Percentiles rank a stretch among this genome's conserved stretches.
phyloP scores from a whole-genome alignment of 1,140 invertebrate species.

The Scaptomyza pallida region DNA sequence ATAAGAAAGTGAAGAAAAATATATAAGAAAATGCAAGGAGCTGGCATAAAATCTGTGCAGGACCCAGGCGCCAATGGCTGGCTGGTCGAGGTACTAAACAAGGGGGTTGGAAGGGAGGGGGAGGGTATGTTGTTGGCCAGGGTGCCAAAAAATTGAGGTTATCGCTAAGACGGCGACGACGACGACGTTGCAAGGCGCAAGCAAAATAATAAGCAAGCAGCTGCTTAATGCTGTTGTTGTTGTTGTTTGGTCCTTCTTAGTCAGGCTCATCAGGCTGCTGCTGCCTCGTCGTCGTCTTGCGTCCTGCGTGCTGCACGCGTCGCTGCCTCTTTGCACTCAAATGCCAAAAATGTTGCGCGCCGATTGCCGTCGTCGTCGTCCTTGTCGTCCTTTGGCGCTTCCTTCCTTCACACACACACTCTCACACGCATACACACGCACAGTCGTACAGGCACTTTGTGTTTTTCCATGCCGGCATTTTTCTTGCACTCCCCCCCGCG shows the following conservation, averaged over 20 bases:
- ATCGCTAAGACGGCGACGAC: slow-evolving; percentile 56
- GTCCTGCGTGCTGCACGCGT: slow-evolving; percentile 73
- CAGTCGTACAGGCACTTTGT: slow-evolving; percentile 42
- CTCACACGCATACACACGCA: slow-evolving; percentile 15
- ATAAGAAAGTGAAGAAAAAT: slow-evolving; percentile 16
- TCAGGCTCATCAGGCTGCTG: slow-evolving; percentile 63
- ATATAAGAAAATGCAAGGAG: slow-evolving; percentile 61
- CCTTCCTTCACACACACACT: slow-evolving; percentile 34
- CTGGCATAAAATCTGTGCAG: slow-evolving; percentile 70
- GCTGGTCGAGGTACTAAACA: background rate
- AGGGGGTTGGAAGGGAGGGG: background rate
- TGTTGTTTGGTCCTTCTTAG: slow-evolving; percentile 32
- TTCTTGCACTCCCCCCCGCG: background rate
- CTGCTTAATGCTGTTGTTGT: slow-evolving; percentile 5
- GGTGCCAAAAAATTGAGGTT: slow-evolving; percentile 81
- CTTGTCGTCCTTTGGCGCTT: slow-evolving; percentile 29
- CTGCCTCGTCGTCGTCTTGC: slow-evolving; percentile 15
- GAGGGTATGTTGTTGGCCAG: slow-evolving; percentile 70
- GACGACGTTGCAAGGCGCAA: slow-evolving; percentile 14
- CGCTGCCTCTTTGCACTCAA: slow-evolving; percentile 60
- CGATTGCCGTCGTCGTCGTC: slow-evolving; percentile 32
- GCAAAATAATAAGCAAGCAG: slow-evolving; percentile 47
- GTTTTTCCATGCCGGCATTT: slow-evolving; percentile 23
- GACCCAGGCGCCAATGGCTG: slow-evolving; percentile 43
- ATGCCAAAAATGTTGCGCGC: slow-evolving; percentile 66